Base-by-base conservation (phyloP, 2,888 invertebrate species). In the Sphaeridia pumilis region DNA sequence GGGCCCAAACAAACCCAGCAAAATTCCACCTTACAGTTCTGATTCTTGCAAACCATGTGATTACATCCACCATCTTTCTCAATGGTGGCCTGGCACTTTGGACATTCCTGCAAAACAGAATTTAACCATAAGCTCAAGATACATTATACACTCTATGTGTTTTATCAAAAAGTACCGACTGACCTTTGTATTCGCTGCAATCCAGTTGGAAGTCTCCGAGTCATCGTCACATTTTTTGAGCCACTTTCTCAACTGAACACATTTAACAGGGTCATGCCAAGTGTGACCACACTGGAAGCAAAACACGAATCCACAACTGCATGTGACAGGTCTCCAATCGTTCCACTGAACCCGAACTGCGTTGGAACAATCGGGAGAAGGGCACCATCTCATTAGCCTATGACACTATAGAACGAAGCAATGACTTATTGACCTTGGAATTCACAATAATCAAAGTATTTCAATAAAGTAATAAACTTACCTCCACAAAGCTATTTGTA, bases 1-100 rank as follows among this genome's bases (percentile, higher is more conserved):
- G 93, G 88, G 24, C 95, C 95, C 57, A 98, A 80, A 71, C 97
- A 98, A 26, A 97, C 93, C 97, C 97, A 98, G 75, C 97, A 98
- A 74, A 98, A 98, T 72, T 98, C 95, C 44, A 88, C 84, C 73
- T 90, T 90, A 73, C 97, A 98, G 72, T 87, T 89, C 74, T 89
- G 88, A 76, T 95, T 97, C 75, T 94, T 95, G 76, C 97, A 98
- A 48, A 88, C 87, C 95, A 98, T 97, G 74, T 98, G 97, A 75
- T 98, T 98, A 73, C 97, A 98, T 46, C 97, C 97, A 57, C 97
- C 97, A 72, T 97, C 93, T 71, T 89, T 89, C 70, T 90, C 89
- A 66, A 90, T 89, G n/a, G 87, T 88, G 46, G 92, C 93, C 72
- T 92, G 90, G 74, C 97, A 98, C 71, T 88, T 89, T 41, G n/a